These are phyloP conservation scores for Myotis findleyi DNA, from an alignment of 2,797 vertebrate species.

Conservation along the genomic window DNA sequence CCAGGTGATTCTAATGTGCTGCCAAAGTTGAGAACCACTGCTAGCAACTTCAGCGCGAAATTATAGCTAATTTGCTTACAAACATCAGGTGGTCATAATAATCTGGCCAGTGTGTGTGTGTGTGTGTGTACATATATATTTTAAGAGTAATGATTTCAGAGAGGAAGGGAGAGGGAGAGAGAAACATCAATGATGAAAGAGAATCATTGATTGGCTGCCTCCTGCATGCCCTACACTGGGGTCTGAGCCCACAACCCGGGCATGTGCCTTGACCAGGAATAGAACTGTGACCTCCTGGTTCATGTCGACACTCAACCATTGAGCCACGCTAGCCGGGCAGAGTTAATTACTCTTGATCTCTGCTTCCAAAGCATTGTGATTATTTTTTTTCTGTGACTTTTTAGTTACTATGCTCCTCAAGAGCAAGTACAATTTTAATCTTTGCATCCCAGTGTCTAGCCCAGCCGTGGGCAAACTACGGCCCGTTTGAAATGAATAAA, in stretches of 20 bases:
- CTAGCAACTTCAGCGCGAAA: no score
- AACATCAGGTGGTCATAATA: no score
- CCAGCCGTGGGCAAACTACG: no score
- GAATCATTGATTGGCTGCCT: not conserved
- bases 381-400: not conserved
- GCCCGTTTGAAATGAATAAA: no score
- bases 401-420: not conserved
- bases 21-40: no score
- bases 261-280: not conserved
- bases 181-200: not conserved
- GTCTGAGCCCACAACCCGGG: not conserved
- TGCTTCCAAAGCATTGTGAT: not conserved
- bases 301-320: not conserved
- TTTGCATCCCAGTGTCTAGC: not conserved
- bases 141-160: not conserved
- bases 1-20: no score
- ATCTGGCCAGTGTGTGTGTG: no score
- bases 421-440: constrained; percentile 17
- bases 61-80: no score
- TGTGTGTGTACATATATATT: no score
- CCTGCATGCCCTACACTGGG: not conserved
- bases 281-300: not conserved
- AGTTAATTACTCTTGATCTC: constrained; percentile 33
- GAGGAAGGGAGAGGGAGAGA: not conserved
- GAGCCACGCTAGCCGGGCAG: not conserved